phyloP scores from a whole-genome alignment of 2,113 vertebrate genomes.

The Strix uralensis region DNA sequence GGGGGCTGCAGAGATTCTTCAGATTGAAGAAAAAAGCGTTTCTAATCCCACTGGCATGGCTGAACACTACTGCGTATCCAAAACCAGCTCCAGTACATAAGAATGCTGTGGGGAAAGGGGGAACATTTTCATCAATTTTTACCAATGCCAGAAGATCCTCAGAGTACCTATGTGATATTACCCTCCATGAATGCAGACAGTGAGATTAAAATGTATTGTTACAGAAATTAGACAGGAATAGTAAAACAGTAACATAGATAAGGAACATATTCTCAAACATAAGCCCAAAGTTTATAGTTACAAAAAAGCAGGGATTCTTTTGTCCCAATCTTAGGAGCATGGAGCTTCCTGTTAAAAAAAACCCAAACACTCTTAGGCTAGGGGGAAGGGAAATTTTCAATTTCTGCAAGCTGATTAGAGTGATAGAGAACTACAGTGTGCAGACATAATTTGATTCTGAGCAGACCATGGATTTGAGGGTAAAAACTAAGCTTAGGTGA shows the following conservation, averaged over 20 bases:
- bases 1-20: not conserved
- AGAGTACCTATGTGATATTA: not conserved
- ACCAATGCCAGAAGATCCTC: not conserved
- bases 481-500: not conserved
- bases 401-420: not conserved
- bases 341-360: not conserved
- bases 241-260: not conserved
- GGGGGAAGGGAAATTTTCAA: not conserved
- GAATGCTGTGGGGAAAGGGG: not conserved
- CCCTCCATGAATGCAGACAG: not conserved
- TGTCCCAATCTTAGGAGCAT: not conserved
- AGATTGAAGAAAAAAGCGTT: not conserved
- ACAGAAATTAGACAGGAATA: not conserved
- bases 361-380: not conserved
- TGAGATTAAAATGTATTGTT: not conserved
- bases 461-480: not conserved
- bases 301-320: not conserved
- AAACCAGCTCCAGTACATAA: not conserved
- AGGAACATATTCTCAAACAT: not conserved
- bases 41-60: not conserved
- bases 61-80: not conserved
- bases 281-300: not conserved
- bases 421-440: not conserved
- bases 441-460: not conserved
- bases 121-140: not conserved